phyloP scores from a whole-genome alignment of 2,113 vertebrate species.

The Campylomormyrus numenius region DNA sequence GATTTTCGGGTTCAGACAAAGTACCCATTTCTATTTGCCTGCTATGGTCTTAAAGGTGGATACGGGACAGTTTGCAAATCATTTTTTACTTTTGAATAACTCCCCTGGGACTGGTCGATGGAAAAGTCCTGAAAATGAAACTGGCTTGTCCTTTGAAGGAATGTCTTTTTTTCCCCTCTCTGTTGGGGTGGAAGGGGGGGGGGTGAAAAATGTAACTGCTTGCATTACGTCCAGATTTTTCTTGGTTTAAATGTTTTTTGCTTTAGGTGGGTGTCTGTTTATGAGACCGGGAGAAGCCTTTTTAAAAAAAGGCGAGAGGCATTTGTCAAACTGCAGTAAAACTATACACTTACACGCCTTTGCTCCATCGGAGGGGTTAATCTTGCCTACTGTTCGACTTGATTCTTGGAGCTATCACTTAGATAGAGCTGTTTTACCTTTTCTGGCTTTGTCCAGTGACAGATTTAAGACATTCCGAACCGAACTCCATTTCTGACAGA shows the following conservation, averaged over 20 bases:
- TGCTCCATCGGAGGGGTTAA: not conserved
- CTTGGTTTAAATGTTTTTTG: not conserved
- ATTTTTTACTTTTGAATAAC: conserved; percentile 6
- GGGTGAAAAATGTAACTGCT: not conserved
- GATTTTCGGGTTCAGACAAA: not conserved
- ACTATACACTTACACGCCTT: not conserved
- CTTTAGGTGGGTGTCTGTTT: not conserved
- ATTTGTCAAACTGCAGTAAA: conserved; percentile 8
- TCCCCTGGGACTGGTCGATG: not conserved
- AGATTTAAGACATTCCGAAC: conserved; percentile 30
- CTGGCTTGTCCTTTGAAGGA: not conserved
- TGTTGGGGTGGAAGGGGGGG: not conserved
- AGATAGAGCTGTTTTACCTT: not conserved
- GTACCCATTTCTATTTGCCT: not conserved
- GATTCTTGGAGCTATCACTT: not conserved
- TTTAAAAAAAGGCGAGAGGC: not conserved
- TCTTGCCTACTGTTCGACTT: not conserved
- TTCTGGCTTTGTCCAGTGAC: not conserved
- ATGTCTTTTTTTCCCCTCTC: not conserved
- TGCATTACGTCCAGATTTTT: not conserved
- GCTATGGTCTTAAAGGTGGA: not conserved
- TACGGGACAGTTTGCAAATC: not conserved
- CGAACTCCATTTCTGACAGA: conserved; percentile 22
- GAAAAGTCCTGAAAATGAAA: not conserved
- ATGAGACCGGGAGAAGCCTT: conserved; percentile 1